Conservation (phyloP, 2,113 vertebrate species). For the Typhlomys cinereus region DNA sequence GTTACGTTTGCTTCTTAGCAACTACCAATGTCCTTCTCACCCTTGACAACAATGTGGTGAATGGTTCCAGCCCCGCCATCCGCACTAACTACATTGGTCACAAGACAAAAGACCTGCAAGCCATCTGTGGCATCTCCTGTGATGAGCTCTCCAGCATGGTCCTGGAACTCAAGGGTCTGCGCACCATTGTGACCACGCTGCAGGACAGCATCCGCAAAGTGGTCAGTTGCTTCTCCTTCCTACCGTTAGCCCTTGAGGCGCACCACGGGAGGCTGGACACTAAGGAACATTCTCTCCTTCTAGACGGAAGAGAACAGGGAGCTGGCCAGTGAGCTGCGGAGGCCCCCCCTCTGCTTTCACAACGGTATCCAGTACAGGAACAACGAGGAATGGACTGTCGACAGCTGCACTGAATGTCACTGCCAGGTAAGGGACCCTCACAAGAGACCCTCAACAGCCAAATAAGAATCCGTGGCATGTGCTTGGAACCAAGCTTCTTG, state of each 20-base stretch:
- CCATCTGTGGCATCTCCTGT: constrained; percentile 95
- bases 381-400: constrained; percentile 95
- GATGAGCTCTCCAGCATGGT: constrained; percentile 95
- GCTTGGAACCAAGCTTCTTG: background rate
- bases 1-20: constrained; percentile 51
- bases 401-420: constrained; percentile 96
- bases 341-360: constrained; percentile 89
- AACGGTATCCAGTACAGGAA: constrained; percentile 92
- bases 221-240: constrained; percentile 86
- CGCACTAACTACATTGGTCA: constrained; percentile 95
- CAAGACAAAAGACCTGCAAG: constrained; percentile 94
- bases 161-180: constrained; percentile 93
- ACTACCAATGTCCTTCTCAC: constrained; percentile 89
- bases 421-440: constrained; percentile 91
- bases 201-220: constrained; percentile 93
- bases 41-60: constrained; percentile 94
- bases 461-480: background rate
- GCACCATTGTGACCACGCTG: constrained; percentile 92
- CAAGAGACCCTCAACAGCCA: too few relatives aligned
- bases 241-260: background rate
- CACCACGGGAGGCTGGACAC: background rate
- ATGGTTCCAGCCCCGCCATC: constrained; percentile 96
- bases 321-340: constrained; percentile 84
- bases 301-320: constrained; percentile 89
- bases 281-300: constrained; percentile 3